Percentiles rank a stretch among this genome's conserved stretches.
Evolutionary conservation across 2,888 invertebrate genomes (phyloP).

Genomic region (Alentia gelatinosa): DNA sequence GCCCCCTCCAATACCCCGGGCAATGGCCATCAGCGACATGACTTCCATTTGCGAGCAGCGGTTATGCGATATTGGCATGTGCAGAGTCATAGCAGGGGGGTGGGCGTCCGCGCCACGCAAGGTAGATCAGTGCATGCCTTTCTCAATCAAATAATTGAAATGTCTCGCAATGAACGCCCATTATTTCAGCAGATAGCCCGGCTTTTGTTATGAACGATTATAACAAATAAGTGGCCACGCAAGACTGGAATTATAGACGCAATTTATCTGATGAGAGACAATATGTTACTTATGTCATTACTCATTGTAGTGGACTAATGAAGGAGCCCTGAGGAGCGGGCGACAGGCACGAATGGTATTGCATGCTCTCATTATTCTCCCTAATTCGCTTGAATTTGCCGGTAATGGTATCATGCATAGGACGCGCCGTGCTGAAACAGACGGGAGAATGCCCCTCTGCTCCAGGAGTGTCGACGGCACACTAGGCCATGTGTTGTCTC

Average conservation of each 20-base stretch:
- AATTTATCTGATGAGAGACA: slow-evolving; percentile 35
- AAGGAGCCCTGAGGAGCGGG: not conserved
- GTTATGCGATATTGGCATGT: slow-evolving; percentile 43
- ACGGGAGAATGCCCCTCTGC: not conserved
- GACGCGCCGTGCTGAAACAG: not conserved
- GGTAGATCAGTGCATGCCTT: not conserved
- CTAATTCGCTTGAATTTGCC: slow-evolving; percentile 49
- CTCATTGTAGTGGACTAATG: slow-evolving; percentile 43
- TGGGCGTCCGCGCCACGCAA: not conserved
- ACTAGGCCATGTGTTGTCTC: slow-evolving; percentile 11
- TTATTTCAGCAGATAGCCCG: slow-evolving; percentile 20
- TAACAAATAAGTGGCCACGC: slow-evolving; percentile 38
- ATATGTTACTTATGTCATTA: slow-evolving; percentile 52
- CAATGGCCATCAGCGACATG: slow-evolving; percentile 5
- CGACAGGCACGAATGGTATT: not conserved
- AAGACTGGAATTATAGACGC: slow-evolving; percentile 28
- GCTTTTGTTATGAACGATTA: slow-evolving; percentile 43
- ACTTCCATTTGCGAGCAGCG: slow-evolving; percentile 34
- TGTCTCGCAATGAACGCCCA: not conserved
- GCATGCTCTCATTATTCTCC: slow-evolving; percentile 34
- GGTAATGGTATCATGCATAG: slow-evolving; percentile 44
- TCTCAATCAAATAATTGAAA: slow-evolving; percentile 43
- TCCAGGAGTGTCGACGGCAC: not conserved
- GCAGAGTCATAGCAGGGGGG: not conserved
- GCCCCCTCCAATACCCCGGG: not conserved